Percentiles rank a stretch among this genome's conserved stretches.
These are phyloP conservation scores for Lipophrys pholis DNA, from an alignment of 2,113 vertebrate genomes.

Conservation along the genomic window DNA sequence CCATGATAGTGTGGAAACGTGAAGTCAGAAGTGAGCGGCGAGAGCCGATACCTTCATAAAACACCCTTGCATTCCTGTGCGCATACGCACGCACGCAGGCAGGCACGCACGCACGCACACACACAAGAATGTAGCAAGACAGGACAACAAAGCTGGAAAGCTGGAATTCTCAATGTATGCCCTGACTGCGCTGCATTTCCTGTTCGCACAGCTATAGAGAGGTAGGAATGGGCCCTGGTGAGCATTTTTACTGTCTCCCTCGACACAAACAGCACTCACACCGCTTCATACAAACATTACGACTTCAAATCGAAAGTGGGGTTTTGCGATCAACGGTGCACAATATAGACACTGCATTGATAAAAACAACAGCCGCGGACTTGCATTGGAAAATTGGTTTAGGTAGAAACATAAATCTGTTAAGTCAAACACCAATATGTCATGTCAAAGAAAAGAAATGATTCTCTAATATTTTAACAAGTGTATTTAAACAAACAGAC, in stretches of 20 bases:
- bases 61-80: slow-evolving; percentile 52
- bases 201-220: slow-evolving; percentile 66
- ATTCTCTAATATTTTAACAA: not conserved
- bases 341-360: not conserved
- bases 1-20: slow-evolving; percentile 40
- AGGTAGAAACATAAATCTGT: not conserved
- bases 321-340: not conserved
- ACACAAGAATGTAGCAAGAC: slow-evolving; percentile 80
- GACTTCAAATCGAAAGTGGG: not conserved
- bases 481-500: not conserved
- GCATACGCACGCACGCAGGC: too few species aligned
- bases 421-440: not conserved
- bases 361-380: too few species aligned
- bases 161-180: slow-evolving; percentile 76
- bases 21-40: slow-evolving; percentile 52
- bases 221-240: slow-evolving; percentile 56
- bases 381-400: too few species aligned
- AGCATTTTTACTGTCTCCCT: slow-evolving; percentile 45
- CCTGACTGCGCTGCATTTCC: slow-evolving; percentile 74
- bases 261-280: slow-evolving; percentile 24
- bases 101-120: slow-evolving; percentile 48
- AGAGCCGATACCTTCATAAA: slow-evolving; percentile 66
- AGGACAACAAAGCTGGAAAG: slow-evolving; percentile 80
- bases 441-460: not conserved
- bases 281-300: slow-evolving; percentile 5